phyloP scores from a whole-genome alignment of 2,888 invertebrate genomes.

The Cordilura impudica region DNA sequence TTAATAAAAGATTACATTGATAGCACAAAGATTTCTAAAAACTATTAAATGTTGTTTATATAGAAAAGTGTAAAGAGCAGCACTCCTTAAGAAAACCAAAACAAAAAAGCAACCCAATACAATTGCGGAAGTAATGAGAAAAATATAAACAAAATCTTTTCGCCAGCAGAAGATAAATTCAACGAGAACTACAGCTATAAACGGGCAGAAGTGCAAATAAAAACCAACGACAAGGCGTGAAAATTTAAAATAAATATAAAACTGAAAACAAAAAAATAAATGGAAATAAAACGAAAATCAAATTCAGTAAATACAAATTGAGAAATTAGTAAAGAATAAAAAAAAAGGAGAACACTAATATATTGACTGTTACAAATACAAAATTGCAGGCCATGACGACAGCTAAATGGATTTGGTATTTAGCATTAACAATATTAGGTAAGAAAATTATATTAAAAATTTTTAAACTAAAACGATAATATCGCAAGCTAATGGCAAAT shows the following conservation, averaged over 20 bases:
- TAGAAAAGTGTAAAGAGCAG: conserved; percentile 10
- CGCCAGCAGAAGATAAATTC: not conserved
- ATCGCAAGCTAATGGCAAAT: not conserved
- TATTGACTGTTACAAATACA: conserved; percentile 25
- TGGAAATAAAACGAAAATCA: conserved; percentile 22
- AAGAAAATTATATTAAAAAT: conserved; percentile 61
- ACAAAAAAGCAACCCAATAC: conserved; percentile 16
- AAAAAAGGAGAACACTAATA: not conserved
- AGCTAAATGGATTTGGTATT: conserved; percentile 73
- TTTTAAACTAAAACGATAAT: not conserved
- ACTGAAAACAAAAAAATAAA: not conserved
- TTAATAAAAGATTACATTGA: too few species aligned
- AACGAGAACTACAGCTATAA: conserved; percentile 31
- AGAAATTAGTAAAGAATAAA: not conserved
- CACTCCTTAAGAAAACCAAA: conserved; percentile 6
- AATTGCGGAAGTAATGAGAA: conserved; percentile 53
- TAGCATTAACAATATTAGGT: conserved; percentile 70
- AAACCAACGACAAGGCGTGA: conserved; percentile 32
- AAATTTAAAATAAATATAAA: conserved; percentile 21
- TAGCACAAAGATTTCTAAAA: conserved; percentile 25
- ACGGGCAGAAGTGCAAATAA: conserved; percentile 54
- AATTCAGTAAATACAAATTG: conserved; percentile 16
- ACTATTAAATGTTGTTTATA: conserved; percentile 36
- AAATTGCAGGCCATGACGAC: conserved; percentile 71
- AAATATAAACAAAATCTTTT: conserved; percentile 17